Conservation (phyloP, 64 coral and sea anemone species). For the Dendronephthya gigantea region DNA sequence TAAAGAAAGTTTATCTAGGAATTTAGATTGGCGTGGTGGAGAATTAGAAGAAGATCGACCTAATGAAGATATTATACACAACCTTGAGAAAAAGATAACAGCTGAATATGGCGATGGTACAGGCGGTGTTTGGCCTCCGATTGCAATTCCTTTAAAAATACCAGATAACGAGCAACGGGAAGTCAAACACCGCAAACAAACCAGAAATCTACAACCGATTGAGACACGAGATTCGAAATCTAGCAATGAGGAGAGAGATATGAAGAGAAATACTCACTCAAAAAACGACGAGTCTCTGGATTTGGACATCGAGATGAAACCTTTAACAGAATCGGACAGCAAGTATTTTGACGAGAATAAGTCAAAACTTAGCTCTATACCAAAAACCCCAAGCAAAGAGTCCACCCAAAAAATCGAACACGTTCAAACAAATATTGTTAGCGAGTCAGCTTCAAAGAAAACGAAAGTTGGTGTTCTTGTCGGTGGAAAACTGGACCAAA, state of each 20-base stretch:
- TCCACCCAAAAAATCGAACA: background rate
- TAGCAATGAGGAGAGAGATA: background rate
- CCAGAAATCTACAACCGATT: background rate
- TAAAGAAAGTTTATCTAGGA: background rate
- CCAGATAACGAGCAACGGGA: background rate
- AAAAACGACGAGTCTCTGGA: background rate
- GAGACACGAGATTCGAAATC: background rate
- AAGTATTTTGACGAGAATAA: background rate
- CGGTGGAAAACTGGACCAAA: constrained; percentile 1
- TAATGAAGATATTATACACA: too few species aligned
- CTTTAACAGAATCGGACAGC: background rate
- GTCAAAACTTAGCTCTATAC: background rate
- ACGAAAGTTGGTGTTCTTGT: background rate
- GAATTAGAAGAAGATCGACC: background rate
- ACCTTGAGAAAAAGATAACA: background rate
- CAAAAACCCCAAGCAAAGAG: background rate
- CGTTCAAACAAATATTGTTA: constrained; percentile 7
- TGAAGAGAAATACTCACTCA: background rate
- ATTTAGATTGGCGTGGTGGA: background rate
- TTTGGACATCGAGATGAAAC: constrained; percentile 7
- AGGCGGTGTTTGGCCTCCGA: background rate
- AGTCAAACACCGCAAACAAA: background rate
- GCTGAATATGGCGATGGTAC: background rate
- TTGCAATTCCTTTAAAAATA: background rate
- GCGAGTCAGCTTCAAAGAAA: background rate